Conservation (phyloP, 1,140 invertebrate species). For the Brachionus sp. region DNA sequence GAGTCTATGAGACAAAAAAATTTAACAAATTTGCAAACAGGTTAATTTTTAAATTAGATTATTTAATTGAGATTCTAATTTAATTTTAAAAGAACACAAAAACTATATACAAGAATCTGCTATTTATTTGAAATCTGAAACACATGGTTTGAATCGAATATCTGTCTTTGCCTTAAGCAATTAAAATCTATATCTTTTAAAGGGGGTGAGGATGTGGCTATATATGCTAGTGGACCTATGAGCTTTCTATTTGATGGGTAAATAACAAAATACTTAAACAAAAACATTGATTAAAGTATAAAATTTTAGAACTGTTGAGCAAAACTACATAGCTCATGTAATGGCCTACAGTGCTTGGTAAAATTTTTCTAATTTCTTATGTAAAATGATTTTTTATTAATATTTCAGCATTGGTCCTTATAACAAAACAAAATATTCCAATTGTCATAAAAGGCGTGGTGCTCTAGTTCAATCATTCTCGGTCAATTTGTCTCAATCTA, state of each 20-base stretch:
- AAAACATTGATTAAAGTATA: background rate
- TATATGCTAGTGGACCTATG: slow-evolving; percentile 67
- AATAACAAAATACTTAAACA: background rate
- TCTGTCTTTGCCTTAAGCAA: background rate
- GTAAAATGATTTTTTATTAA: background rate
- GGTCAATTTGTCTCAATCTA: background rate
- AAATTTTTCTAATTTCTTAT: background rate
- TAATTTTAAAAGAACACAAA: slow-evolving; percentile 48
- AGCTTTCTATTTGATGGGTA: slow-evolving; percentile 70
- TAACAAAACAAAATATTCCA: slow-evolving; percentile 1
- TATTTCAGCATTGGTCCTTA: slow-evolving; percentile 33
- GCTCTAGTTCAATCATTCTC: background rate
- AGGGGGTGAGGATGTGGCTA: slow-evolving; percentile 49
- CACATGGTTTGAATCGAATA: slow-evolving; percentile 32
- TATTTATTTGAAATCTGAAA: slow-evolving; percentile 68
- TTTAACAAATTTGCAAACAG: background rate
- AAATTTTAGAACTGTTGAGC: slow-evolving; percentile 26
- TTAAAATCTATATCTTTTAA: background rate
- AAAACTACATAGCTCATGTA: slow-evolving; percentile 42
- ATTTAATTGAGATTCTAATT: background rate
- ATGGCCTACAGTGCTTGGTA: slow-evolving; percentile 44
- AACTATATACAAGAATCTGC: slow-evolving; percentile 59
- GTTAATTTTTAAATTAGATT: background rate
- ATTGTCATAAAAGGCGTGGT: background rate
- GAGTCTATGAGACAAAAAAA: background rate